A percentile compares a stretch with the other conserved stretches of the same genome.
These are phyloP conservation scores for Bagarius yarrelli DNA, from an alignment of 2,113 vertebrate species.

Conservation along the genomic window DNA sequence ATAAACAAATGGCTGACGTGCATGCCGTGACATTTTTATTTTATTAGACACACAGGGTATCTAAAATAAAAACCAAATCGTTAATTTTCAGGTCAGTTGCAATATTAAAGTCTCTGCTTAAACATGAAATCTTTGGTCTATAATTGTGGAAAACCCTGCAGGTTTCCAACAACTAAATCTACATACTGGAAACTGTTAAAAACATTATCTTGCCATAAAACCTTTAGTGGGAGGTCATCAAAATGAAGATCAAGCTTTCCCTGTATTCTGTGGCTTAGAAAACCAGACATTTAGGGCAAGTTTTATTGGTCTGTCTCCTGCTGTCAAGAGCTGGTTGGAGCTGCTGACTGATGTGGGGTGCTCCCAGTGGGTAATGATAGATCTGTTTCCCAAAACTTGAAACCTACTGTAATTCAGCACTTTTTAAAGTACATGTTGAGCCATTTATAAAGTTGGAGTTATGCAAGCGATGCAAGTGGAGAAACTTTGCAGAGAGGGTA, in stretches of 20 bases:
- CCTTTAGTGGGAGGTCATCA: slow-evolving; percentile 39
- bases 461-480: slow-evolving; percentile 57
- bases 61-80: slow-evolving; percentile 69
- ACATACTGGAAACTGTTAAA: slow-evolving; percentile 49
- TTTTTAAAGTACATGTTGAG: slow-evolving; percentile 58
- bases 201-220: slow-evolving; percentile 55
- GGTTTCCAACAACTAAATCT: slow-evolving; percentile 56
- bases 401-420: slow-evolving; percentile 59
- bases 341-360: slow-evolving; percentile 66
- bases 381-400: slow-evolving; percentile 56
- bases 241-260: slow-evolving; percentile 48
- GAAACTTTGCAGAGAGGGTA: slow-evolving; percentile 47
- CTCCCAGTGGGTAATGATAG: slow-evolving; percentile 65
- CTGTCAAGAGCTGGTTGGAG: slow-evolving; percentile 54
- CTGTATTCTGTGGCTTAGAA: slow-evolving; percentile 51
- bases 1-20: slow-evolving; percentile 61
- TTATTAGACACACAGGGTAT: slow-evolving; percentile 63
- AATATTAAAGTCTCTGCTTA: slow-evolving; percentile 67
- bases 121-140: slow-evolving; percentile 68
- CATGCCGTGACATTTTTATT: slow-evolving; percentile 61
- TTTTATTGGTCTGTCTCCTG: slow-evolving; percentile 50
- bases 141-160: slow-evolving; percentile 61
- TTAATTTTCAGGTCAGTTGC: slow-evolving; percentile 75
- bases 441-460: slow-evolving; percentile 54
- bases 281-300: slow-evolving; percentile 39